phyloP scores from a whole-genome alignment of 37 sponge, comb jelly and placozoan species.

The Hormiphora californensis region DNA sequence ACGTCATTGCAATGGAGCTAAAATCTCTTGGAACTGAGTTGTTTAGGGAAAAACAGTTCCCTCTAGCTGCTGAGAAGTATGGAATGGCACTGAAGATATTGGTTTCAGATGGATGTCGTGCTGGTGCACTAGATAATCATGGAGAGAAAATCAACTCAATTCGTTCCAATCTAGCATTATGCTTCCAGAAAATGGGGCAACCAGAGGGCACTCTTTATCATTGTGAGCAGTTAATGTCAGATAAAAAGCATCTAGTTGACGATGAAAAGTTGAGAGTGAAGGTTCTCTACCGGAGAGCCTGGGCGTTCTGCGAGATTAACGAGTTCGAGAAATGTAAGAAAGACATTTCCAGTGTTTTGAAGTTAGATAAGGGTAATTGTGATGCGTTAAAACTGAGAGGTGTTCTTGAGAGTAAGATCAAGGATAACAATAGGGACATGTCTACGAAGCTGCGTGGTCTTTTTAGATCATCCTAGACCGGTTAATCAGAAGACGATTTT shows the following conservation, averaged over 20 bases:
- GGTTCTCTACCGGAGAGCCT: not conserved
- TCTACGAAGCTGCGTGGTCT: not conserved
- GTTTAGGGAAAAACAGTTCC: not conserved
- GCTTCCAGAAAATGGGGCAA: conserved; percentile 6
- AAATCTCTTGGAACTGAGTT: not conserved
- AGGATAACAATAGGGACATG: not conserved
- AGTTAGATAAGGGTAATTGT: not conserved
- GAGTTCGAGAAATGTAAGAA: not conserved
- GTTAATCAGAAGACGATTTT: not conserved
- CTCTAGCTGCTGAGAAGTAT: conserved; percentile 35
- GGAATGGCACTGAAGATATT: conserved; percentile 29
- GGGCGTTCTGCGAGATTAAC: conserved; percentile 24
- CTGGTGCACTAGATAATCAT: not conserved
- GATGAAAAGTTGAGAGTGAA: not conserved
- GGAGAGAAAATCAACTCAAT: not conserved
- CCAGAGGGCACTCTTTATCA: conserved; percentile 5
- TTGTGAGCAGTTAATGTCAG: not conserved
- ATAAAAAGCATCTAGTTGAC: not conserved
- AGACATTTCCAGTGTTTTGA: not conserved
- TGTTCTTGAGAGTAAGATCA: not conserved
- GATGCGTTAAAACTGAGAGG: not conserved
- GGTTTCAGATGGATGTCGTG: not conserved
- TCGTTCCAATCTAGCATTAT: not conserved
- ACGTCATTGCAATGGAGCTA: not conserved
- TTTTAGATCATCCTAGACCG: not conserved